Evolutionary conservation across 2,888 invertebrate genomes (phyloP), one percentile per base, ranked within the genome.

Genomic region (Tuta absoluta): DNA sequence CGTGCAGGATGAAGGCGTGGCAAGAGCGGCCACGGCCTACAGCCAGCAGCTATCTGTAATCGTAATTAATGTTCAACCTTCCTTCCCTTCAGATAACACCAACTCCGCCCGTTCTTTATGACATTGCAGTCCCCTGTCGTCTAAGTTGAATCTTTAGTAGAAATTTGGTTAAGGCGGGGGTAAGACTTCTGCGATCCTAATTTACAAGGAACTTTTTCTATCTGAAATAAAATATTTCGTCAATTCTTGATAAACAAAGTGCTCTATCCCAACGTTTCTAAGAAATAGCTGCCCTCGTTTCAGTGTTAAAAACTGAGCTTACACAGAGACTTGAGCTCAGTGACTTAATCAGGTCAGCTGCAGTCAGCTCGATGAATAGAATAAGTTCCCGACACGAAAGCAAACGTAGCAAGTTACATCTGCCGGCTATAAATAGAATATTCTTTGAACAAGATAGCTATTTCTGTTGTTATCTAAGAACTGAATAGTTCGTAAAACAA

Each of bases 31-130:
- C 58, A 17, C 38, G 19, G 56, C 28, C 56, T n/a, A 41, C 21
- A 38, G 23, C 10, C 28, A 21, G 63, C 53, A 48, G 33, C 33
- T 61, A 60, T 60, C 60, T 23, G 57, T 57, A 58, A 63, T 63
- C 63, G 63, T 59, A 63, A 63, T 63, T 63, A 63, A 58, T 63
- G 63, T 58, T 63, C 59, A 48, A 37, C 37, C 48, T 63, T 58
- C 58, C 58, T 21, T 63, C 63, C 58, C 58, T 21, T 23, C 17
- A 58, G 58, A 58, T 63, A 63, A 49, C 58, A 21, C 21, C 61
- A 64, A 23, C 49, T 28, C 45, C 48, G 28, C 61, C 77, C 75
- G 49, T 74, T 61, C 49, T 61, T 61, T 61, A 61, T 49, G 61
- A 61, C 49, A 49, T 33, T 38, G 33, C 56, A 23, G 10, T 51